Evolutionary conservation across 2,888 invertebrate genomes (phyloP), one percentile per base, ranked within the genome.

Genomic region (Thalpophila matura): DNA sequence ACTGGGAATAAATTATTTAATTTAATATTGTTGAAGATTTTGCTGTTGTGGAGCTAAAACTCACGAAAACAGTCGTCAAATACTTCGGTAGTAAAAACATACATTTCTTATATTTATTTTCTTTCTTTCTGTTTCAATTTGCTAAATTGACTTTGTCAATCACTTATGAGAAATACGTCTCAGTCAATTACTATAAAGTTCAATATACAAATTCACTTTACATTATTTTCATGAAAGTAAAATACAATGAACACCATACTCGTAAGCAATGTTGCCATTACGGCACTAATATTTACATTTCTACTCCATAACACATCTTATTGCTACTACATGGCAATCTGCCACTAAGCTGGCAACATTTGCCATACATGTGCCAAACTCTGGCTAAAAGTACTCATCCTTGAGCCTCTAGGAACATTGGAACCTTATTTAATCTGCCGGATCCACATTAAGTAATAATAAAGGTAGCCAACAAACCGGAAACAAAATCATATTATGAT

Each of bases 271-370:
- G 40, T 45, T 16, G 33, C 47, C 26, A 35, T 56, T 40, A 27
- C 18, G 50, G 40, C 37, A 56, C 46, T 71, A 67, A 55, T 65
- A 64, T 72, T 67, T 38, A 71, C 66, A 58, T 72, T 58, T 65
- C 53, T 54, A 50, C 66, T 58, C 45, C 45, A 58, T 72, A 53
- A 53, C 49, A 31, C 49, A 50, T 64, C 50, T 71, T 51, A 58
- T 53, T 40, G 53, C 45, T 26, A 45, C 45, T 62, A 24, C 10
- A 65, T 69, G 69, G 73, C 73, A 72, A 35, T 31, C 35, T 65
- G 73, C 68, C 73, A 69, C 66, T 58, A 54, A 54, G 35, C 64
- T 38, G 43, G 71, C 26, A 57, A 53, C 20, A 71, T 50, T 55
- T 51, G 10, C 58, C 26, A 65, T 54, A 65, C 35, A 54, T 22